Base-by-base conservation (phyloP, 1,140 invertebrate genomes). In the Drosophila parvula region DNA sequence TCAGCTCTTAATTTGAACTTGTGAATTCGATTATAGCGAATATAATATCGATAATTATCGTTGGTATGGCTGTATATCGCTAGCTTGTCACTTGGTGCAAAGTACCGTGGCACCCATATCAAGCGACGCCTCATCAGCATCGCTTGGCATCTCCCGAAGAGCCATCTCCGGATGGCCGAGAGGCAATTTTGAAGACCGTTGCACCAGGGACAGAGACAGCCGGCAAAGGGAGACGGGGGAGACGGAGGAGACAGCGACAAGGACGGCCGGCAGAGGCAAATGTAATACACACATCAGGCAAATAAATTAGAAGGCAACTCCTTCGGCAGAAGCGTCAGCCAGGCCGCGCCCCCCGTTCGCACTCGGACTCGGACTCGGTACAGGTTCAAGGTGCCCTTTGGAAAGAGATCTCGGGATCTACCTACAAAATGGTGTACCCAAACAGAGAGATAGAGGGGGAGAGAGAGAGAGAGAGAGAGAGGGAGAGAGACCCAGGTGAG, bases 231-330 rank as follows among this genome's bases (percentile, higher is more conserved):
- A 11, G 27, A 44, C 44, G 40, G 22, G 22, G 30, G 22, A 22
- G 18, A 22, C 30, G 30, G 22, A 22, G 18, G 30, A 10, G 41
- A 51, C 16, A 30, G 36, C 27, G 48, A 60, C 28, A 28, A 36
- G n/a, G 57, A 40, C 40, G 58, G 44, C 11, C n/a, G 58, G 44
- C 27, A 34, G 51, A 74, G 32, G 74, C 65, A 86, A 78, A 90
- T 90, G 81, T 81, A 90, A 90, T 91, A 90, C 83, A 91, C 79
- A 91, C 83, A 85, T 91, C 89, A 85, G 74, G 89, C 84, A 88
- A 90, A 90, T 91, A 91, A 90, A 91, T 91, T 89, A 90, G 85
- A 90, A 81, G 78, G 84, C 84, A 89, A 89, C 84, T 89, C 84
- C 84, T 89, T 88, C 70, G 84, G 85, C 69, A 81, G 80, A 80